Base-by-base conservation (phyloP, 2,888 invertebrate species). In the Pristionchus exspectatus region DNA sequence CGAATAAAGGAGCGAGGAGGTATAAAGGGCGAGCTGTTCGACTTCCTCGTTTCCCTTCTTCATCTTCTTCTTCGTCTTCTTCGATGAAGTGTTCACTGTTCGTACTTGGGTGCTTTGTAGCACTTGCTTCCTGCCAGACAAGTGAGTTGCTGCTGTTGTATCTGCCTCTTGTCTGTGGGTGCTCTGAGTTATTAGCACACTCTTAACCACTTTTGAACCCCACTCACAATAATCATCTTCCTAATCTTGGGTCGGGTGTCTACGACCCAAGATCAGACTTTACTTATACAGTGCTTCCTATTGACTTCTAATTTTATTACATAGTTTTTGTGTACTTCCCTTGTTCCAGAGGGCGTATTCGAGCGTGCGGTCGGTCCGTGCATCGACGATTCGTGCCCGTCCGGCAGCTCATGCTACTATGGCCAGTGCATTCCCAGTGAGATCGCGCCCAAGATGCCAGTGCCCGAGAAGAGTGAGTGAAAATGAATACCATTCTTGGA, bases 321-420 rank as follows among this genome's bases (percentile, higher is more conserved):
- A n/a, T n/a, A n/a, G n/a, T n/a, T n/a, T 30, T 72, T 33, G 21
- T 12, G 9, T 72, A 24, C 5, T 2, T 30, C 14, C 5, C 10
- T 50, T 27, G 21, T 33, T 85, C 12, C 90, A 92, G 69, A 91
- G 90, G 50, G 89, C 27, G 91, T 92, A n/a, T 92, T 92, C 88
- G 87, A 90, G 56, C 84, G 90, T 14, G 93, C 93, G 30, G 91
- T 92, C 16, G 93, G 93, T 84, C 93, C 93, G 66, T 93, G 93
- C 85, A 92, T 93, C 59, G 90, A 90, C 56, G 93, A 92, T 72
- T 84, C 90, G 30, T 93, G 93, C 77, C 93, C 92, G 27, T 38
- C 89, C 2, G 90, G 85, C 24, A 91, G 92, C 86, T 90, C 90
- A 16, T 92, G 92, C 88, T 92, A 91, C 87, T 92, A 90, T 74